A percentile compares a stretch with the other conserved stretches of the same genome.
Evolutionary conservation across 2,888 invertebrate species (phyloP).

Genomic region (Blera fallax): DNA sequence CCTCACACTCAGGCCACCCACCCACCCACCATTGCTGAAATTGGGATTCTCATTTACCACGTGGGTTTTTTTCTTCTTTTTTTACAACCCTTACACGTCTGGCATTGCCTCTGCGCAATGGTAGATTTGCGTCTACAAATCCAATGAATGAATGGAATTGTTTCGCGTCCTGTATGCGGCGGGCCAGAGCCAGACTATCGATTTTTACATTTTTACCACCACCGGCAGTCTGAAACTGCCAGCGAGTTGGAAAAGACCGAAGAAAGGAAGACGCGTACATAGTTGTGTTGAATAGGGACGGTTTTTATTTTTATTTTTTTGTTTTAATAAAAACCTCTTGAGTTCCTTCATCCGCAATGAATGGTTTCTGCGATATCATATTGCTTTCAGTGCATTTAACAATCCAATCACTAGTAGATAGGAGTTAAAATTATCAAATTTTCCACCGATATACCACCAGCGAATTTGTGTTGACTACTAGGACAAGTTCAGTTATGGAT

Average conservation of each 20-base stretch:
- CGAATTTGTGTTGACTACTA: not conserved
- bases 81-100: conserved; percentile 12
- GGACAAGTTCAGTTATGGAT: conserved; percentile 75
- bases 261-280: not conserved
- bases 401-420: not conserved
- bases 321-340: not conserved
- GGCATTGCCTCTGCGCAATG: conserved; percentile 52
- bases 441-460: conserved; percentile 22
- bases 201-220: conserved; percentile 65
- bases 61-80: conserved; percentile 7
- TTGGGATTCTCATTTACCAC: conserved; percentile 18
- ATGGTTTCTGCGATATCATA: not conserved
- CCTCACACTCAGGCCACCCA: not conserved
- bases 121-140: conserved; percentile 7
- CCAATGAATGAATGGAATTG: conserved; percentile 47
- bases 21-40: not conserved
- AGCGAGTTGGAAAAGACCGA: conserved; percentile 9
- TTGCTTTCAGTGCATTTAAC: conserved; percentile 15
- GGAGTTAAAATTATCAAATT: not conserved
- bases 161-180: conserved; percentile 35
- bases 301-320: not conserved
- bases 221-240: conserved; percentile 38
- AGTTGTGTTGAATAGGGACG: not conserved
- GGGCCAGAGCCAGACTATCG: conserved; percentile 39
- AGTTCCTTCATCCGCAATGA: conserved; percentile 19